phyloP scores from a whole-genome alignment of 1,140 invertebrate genomes.

The Sarcophaga peregrina region DNA sequence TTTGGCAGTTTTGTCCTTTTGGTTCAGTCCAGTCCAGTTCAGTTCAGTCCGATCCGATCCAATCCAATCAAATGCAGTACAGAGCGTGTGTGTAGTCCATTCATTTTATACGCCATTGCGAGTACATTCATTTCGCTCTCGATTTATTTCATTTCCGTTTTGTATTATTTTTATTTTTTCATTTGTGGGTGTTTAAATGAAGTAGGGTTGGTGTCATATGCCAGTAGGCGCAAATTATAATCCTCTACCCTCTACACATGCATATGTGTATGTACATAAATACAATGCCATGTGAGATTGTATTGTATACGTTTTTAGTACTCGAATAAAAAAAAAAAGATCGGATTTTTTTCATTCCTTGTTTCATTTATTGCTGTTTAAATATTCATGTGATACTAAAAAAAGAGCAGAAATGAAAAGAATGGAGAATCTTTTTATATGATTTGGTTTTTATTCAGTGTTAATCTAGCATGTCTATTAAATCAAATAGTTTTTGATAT shows the following conservation, averaged over 20 bases:
- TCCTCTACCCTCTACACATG: too few relatives aligned
- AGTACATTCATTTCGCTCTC: conserved; percentile 41
- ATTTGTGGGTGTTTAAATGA: background rate
- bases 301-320: too few relatives aligned
- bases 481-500: conserved; percentile 38
- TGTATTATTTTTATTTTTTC: conserved; percentile 11
- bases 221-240: background rate
- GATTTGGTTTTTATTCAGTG: conserved; percentile 40
- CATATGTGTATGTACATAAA: background rate
- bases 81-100: background rate
- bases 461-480: conserved; percentile 35
- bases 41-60: too few relatives aligned
- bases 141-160: conserved; percentile 42
- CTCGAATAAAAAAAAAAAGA: too few relatives aligned
- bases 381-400: conserved; percentile 25
- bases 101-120: conserved; percentile 17
- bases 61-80: too few relatives aligned
- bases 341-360: background rate
- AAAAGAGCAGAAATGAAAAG: background rate
- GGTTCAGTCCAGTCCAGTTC: background rate
- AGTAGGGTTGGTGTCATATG: background rate
- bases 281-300: too few relatives aligned
- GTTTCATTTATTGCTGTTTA: conserved; percentile 18
- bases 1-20: conserved; percentile 12
- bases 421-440: conserved; percentile 9